Conservation (phyloP, 2,888 invertebrate species). For the Epinotia brunnichana region DNA sequence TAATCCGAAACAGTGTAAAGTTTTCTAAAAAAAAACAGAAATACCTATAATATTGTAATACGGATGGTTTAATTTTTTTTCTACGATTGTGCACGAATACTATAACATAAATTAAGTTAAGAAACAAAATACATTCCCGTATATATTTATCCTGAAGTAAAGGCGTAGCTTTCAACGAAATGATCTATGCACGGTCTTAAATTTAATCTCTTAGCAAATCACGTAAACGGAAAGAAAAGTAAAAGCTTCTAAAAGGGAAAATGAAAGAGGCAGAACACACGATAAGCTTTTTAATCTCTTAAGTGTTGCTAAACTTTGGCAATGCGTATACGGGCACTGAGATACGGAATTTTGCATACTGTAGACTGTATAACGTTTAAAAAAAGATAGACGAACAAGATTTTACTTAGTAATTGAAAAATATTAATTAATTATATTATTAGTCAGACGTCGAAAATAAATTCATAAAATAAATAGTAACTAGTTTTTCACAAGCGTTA, state of each 20-base stretch:
- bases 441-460: too few relatives aligned
- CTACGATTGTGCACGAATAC: too few relatives aligned
- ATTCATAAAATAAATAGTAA: too few relatives aligned
- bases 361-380: neutral
- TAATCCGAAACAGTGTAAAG: too few relatives aligned
- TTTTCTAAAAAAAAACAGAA: too few relatives aligned
- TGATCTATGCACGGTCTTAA: slow-evolving; percentile 54
- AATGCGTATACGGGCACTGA: slow-evolving; percentile 16
- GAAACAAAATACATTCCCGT: neutral
- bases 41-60: too few relatives aligned
- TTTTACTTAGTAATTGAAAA: too few relatives aligned
- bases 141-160: slow-evolving; percentile 33
- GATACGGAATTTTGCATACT: slow-evolving; percentile 1
- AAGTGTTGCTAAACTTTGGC: slow-evolving; percentile 60
- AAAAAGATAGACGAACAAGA: neutral
- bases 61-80: too few relatives aligned
- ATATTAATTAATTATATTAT: too few relatives aligned
- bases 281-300: slow-evolving; percentile 80
- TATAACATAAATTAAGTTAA: neutral
- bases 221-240: slow-evolving; percentile 72
- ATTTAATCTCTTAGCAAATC: slow-evolving; percentile 75
- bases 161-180: slow-evolving; percentile 35
- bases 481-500: too few relatives aligned
- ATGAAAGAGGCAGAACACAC: slow-evolving; percentile 77
- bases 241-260: slow-evolving; percentile 74